phyloP scores from a whole-genome alignment of 2,888 invertebrate genomes.

The Drosophila paramelanica region DNA sequence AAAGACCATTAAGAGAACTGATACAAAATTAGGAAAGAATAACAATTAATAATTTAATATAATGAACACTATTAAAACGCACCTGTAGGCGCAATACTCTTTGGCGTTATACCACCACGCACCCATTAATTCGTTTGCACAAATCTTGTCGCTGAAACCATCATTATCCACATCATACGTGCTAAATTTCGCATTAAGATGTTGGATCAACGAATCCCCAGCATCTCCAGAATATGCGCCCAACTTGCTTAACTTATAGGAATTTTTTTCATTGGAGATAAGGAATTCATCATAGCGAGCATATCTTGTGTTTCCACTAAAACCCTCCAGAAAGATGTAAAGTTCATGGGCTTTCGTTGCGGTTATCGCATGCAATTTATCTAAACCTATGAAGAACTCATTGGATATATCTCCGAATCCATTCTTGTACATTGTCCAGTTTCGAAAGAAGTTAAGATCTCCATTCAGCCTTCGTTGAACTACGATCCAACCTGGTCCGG shows the following conservation, averaged over 20 bases:
- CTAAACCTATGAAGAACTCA: too few species aligned
- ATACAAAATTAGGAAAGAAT: background rate
- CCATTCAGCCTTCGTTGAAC: too few species aligned
- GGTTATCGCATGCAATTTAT: too few species aligned
- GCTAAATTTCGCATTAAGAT: background rate
- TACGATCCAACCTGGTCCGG: too few species aligned
- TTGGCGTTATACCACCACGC: background rate
- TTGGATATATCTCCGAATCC: too few species aligned
- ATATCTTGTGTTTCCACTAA: background rate
- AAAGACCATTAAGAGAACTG: too few species aligned
- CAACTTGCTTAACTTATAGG: background rate
- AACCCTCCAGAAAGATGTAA: too few species aligned
- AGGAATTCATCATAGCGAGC: background rate
- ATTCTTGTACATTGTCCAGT: too few species aligned
- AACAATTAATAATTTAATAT: background rate
- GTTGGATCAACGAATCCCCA: background rate
- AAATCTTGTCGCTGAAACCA: background rate
- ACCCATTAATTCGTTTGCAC: background rate
- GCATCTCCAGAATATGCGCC: background rate
- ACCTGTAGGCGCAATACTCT: background rate
- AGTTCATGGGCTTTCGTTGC: too few species aligned
- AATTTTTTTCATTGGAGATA: background rate
- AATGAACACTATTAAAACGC: background rate
- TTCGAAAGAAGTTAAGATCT: too few species aligned
- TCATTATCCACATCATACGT: background rate